phyloP scores from a whole-genome alignment of 1,140 invertebrate species.

The Littorina saxatilis region DNA sequence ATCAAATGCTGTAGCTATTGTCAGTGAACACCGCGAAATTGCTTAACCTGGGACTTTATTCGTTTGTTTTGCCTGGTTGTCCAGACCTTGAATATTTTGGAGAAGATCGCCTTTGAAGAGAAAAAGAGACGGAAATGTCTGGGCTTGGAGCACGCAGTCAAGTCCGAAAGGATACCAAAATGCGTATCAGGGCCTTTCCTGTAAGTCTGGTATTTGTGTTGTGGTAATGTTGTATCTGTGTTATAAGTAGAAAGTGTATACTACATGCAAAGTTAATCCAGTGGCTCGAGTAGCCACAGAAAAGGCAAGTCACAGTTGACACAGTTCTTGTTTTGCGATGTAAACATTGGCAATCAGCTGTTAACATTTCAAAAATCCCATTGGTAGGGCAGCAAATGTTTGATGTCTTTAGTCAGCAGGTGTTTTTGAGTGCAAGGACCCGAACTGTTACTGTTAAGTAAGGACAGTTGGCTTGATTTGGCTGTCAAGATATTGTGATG shows the following conservation, averaged over 20 bases:
- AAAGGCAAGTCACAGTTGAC: no score
- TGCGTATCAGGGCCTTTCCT: slow-evolving; percentile 97
- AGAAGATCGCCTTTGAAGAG: slow-evolving; percentile 13
- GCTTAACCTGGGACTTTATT: neutral
- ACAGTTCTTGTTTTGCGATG: neutral
- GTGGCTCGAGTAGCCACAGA: no score
- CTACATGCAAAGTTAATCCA: no score
- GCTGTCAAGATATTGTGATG: no score
- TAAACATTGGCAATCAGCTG: slow-evolving; percentile 7
- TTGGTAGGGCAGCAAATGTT: no score
- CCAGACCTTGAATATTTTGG: slow-evolving; percentile 12
- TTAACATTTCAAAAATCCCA: no score
- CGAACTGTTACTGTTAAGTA: no score
- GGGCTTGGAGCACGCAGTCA: slow-evolving; percentile 34
- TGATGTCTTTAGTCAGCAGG: no score
- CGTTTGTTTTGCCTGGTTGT: neutral
- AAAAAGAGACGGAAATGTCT: slow-evolving; percentile 34
- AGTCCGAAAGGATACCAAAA: slow-evolving; percentile 83
- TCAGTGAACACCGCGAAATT: slow-evolving; percentile 6
- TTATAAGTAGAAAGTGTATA: no score
- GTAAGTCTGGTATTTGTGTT: slow-evolving; percentile 81
- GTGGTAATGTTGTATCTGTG: neutral
- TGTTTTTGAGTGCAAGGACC: no score
- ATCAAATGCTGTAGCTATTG: neutral
- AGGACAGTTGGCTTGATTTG: no score